phyloP scores from a whole-genome alignment of 2,113 vertebrate genomes.

The Pterocles burchelli region DNA sequence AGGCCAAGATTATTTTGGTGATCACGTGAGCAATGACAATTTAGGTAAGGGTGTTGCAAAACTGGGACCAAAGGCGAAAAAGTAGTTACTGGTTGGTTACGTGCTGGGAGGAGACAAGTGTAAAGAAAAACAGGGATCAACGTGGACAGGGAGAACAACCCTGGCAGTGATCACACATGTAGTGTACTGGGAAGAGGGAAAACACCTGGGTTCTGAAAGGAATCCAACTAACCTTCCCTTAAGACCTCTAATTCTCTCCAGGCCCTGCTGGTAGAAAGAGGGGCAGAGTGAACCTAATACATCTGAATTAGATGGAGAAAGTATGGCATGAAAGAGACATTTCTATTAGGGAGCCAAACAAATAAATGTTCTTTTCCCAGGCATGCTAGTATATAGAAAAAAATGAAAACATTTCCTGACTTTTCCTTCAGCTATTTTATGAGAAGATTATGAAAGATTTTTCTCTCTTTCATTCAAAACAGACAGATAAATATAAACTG shows the following conservation, averaged over 20 bases:
- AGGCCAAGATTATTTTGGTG: neutral
- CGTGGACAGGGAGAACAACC: neutral
- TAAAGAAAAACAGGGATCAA: neutral
- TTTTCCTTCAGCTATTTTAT: neutral
- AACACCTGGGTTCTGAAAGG: neutral
- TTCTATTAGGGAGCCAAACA: neutral
- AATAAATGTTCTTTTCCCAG: neutral
- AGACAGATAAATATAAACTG: neutral
- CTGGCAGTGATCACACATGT: neutral
- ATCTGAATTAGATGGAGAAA: neutral
- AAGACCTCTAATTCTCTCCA: neutral
- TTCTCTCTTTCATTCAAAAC: neutral
- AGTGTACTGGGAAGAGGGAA: neutral
- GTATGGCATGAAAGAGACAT: neutral
- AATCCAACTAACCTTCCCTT: neutral
- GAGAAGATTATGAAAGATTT: neutral
- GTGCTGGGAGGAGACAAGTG: neutral
- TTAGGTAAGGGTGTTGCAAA: neutral
- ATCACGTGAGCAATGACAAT: neutral
- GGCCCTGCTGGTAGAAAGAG: neutral
- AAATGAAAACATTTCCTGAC: neutral
- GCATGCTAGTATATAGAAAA: neutral
- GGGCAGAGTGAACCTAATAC: accelerated
- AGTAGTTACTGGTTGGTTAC: neutral
- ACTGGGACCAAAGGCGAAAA: neutral